A percentile compares a stretch with the other conserved stretches of the same genome.
Conservation (phyloP, 1,140 invertebrate genomes). For the Atopsyche davidsoni region DNA sequence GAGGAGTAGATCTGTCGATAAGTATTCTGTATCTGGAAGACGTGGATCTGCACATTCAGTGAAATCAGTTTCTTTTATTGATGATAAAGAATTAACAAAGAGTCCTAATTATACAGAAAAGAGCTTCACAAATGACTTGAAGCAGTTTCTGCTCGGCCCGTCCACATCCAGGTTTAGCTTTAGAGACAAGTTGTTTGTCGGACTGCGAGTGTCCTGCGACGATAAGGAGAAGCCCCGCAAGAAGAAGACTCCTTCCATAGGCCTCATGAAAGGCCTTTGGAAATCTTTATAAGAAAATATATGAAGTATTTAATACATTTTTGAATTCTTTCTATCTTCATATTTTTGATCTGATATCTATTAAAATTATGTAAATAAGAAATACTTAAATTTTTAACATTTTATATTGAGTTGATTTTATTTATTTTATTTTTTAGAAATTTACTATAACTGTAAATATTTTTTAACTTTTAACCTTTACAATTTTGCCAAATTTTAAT, state of each 20-base stretch:
- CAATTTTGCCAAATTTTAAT: too few relatives aligned
- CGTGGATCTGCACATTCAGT: conserved; percentile 43
- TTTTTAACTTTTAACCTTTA: too few relatives aligned
- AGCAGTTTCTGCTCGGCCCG: conserved; percentile 44
- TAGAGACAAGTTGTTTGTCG: conserved; percentile 45
- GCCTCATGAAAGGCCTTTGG: conserved; percentile 47
- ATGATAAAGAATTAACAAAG: conserved; percentile 38
- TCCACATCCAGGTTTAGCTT: conserved; percentile 41
- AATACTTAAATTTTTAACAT: too few relatives aligned
- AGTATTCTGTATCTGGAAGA: conserved; percentile 16
- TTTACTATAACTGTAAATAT: too few relatives aligned
- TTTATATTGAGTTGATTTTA: too few relatives aligned
- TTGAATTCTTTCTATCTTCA: conserved; percentile 18
- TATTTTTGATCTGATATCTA: conserved; percentile 26
- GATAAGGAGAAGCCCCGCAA: conserved; percentile 42
- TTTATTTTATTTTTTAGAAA: too few relatives aligned
- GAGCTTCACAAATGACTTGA: conserved; percentile 47
- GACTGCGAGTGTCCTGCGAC: conserved; percentile 28
- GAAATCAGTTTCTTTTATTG: conserved; percentile 46
- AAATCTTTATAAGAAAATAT: conserved; percentile 36
- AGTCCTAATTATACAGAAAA: conserved; percentile 46
- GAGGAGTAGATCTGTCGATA: not conserved
- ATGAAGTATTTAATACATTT: conserved; percentile 15
- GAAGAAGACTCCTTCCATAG: conserved; percentile 42
- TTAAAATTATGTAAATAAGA: not conserved